A percentile compares a stretch with the other conserved stretches of the same genome.
phyloP scores from a whole-genome alignment of 2,888 invertebrate genomes.

The Tridacna gigas region DNA sequence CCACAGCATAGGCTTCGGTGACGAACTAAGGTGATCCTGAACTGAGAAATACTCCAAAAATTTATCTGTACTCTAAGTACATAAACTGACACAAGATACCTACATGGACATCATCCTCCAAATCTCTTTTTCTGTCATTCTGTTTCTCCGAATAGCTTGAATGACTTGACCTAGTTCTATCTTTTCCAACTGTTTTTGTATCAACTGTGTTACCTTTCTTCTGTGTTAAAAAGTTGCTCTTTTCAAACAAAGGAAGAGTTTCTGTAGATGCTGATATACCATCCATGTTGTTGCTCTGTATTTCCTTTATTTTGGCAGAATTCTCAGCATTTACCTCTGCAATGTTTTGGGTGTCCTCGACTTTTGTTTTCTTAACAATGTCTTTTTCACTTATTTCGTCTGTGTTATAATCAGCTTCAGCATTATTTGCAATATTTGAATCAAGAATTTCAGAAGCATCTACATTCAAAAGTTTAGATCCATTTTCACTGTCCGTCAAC shows the following conservation, averaged over 20 bases:
- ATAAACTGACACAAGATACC: no score
- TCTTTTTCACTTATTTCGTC: background rate
- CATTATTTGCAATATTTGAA: background rate
- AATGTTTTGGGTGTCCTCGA: background rate
- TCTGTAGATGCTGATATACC: conserved; percentile 49
- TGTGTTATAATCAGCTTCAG: background rate
- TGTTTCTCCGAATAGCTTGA: background rate
- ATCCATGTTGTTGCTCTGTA: background rate
- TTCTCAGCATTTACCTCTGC: background rate
- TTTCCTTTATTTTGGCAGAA: background rate
- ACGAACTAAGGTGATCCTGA: no score
- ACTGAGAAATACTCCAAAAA: no score
- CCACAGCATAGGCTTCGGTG: no score
- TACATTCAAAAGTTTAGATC: no score
- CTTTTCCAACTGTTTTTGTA: background rate
- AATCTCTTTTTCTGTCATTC: background rate
- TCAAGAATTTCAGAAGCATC: background rate
- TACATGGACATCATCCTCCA: background rate
- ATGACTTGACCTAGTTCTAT: no score
- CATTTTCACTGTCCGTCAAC: no score
- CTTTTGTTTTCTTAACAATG: background rate
- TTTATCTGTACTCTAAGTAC: background rate
- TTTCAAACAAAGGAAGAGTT: conserved; percentile 74
- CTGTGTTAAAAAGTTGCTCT: conserved; percentile 58
- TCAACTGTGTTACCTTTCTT: conserved; percentile 39